These are phyloP conservation scores for Pteromalus puparum DNA, from an alignment of 1,140 invertebrate species.

Conservation along the genomic window DNA sequence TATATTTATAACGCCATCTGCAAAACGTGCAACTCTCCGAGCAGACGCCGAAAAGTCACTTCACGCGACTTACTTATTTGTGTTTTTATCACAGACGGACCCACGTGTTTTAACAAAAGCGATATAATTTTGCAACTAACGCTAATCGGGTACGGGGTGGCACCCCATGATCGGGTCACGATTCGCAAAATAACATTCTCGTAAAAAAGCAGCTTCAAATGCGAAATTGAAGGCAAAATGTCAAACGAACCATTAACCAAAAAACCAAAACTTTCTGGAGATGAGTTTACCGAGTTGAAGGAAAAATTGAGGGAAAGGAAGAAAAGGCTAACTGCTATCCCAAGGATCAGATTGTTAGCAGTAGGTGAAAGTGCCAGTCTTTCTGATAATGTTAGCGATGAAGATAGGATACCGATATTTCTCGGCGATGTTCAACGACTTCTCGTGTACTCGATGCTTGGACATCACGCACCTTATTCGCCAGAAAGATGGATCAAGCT, in stretches of 20 bases:
- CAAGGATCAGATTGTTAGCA: constrained; percentile 78
- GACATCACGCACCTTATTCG: constrained; percentile 81
- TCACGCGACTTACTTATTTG: neutral
- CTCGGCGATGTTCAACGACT: constrained; percentile 89
- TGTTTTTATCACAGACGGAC: neutral
- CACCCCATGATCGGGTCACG: neutral
- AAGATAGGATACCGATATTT: constrained; percentile 84
- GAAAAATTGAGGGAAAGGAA: constrained; percentile 77
- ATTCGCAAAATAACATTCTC: neutral
- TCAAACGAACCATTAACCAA: constrained; percentile 13
- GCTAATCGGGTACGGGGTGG: neutral
- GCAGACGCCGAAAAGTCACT: too few relatives aligned
- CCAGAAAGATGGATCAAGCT: constrained; percentile 88
- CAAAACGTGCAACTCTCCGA: neutral
- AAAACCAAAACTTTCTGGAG: constrained; percentile 61
- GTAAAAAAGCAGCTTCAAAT: neutral
- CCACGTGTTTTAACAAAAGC: neutral
- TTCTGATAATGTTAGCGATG: constrained; percentile 64
- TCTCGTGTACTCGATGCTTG: constrained; percentile 84
- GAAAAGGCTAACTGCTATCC: constrained; percentile 73
- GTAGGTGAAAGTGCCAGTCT: constrained; percentile 80
- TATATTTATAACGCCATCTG: constrained; percentile 5
- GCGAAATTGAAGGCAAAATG: constrained; percentile 13
- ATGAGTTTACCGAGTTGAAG: constrained; percentile 77
- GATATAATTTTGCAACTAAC: neutral